Conservation (phyloP, 2,797 vertebrate species). For the Ctenosaura bakeri region DNA sequence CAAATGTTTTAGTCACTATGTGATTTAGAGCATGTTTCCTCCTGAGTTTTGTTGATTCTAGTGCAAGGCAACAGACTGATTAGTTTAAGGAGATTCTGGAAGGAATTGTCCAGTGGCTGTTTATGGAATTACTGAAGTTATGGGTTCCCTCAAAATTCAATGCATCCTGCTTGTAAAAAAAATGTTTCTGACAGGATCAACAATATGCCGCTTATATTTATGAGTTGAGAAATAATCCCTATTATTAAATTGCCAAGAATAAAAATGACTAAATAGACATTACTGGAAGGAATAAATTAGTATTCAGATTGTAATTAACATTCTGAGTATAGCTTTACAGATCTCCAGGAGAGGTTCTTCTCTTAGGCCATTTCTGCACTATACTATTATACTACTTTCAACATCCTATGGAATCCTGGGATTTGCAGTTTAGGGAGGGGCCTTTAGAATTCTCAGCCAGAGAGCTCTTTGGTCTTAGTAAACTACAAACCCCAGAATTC, state of each 20-base stretch:
- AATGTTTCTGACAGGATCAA: background rate
- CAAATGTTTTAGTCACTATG: background rate
- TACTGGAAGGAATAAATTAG: background rate
- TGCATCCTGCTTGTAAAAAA: background rate
- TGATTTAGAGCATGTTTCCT: background rate
- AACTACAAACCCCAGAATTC: too few species aligned
- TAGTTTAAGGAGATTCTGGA: background rate
- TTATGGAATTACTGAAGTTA: background rate
- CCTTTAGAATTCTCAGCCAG: too few species aligned
- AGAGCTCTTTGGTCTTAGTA: too few species aligned
- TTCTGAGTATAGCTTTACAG: background rate
- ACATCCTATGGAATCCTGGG: too few species aligned
- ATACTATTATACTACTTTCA: too few species aligned
- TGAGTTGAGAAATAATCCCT: background rate
- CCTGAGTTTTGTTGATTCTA: background rate
- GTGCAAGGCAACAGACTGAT: background rate
- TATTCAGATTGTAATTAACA: background rate
- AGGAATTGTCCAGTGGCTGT: background rate
- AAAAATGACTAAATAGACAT: background rate
- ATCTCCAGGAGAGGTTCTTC: too few species aligned
- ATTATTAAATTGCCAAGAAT: slow-evolving; percentile 17
- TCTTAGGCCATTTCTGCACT: too few species aligned
- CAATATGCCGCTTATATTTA: background rate
- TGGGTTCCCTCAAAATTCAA: background rate
- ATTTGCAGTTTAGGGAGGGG: too few species aligned